Percentiles rank a stretch among this genome's conserved stretches.
Conservation (phyloP, 2,113 vertebrate species). For the Epinephelus fuscoguttatus region DNA sequence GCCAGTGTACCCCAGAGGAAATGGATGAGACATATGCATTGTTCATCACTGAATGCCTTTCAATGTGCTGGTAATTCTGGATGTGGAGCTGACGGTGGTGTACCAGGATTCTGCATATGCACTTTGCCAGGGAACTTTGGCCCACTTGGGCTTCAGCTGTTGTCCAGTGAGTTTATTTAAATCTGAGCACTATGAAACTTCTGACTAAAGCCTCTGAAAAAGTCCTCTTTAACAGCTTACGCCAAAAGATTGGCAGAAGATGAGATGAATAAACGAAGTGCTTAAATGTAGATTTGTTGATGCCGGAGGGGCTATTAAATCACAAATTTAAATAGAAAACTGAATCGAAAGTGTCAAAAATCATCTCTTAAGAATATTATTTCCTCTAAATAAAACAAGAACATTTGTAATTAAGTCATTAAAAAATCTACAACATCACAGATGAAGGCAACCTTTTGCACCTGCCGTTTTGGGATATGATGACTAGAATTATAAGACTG, state of each 20-base stretch:
- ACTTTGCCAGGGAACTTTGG: conserved; percentile 28
- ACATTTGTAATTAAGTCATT: not conserved
- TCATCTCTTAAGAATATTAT: not conserved
- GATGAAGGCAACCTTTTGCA: conserved; percentile 1
- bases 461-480: not conserved
- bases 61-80: conserved; percentile 25
- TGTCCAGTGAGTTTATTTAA: conserved; percentile 19
- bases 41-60: conserved; percentile 58
- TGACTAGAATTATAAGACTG: not conserved
- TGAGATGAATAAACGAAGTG: conserved; percentile 23
- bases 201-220: conserved; percentile 1
- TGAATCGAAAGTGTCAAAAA: conserved; percentile 5
- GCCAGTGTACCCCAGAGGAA: conserved; percentile 48
- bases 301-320: conserved; percentile 31
- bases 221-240: no score
- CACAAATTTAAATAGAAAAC: not conserved
- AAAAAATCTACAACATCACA: conserved; percentile 4
- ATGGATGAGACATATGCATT: conserved; percentile 65
- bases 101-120: not conserved
- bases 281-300: conserved; percentile 28
- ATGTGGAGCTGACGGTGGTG: conserved; percentile 4
- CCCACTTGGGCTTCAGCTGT: conserved; percentile 25
- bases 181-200: not conserved
- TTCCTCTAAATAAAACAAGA: conserved; percentile 17
- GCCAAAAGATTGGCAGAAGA: conserved; percentile 19